Percentiles rank a stretch among this genome's conserved stretches.
Conservation (phyloP, 2,113 vertebrate genomes). For the Cinclus mexicanus region DNA sequence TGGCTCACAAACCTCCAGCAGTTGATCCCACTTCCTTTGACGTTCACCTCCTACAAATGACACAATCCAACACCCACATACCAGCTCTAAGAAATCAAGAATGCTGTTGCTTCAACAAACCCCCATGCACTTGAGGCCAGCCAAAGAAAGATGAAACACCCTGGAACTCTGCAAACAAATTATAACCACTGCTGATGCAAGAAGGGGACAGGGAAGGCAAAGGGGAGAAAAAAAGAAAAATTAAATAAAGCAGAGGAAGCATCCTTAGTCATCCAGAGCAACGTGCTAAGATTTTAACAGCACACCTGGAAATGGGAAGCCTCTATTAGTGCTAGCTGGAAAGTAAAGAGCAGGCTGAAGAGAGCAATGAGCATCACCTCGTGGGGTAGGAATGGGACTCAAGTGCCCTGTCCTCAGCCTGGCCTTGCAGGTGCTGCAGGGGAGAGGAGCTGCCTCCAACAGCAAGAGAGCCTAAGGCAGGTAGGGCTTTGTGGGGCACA, state of each 20-base stretch:
- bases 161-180: not conserved
- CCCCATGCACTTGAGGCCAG: not conserved
- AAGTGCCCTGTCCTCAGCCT: not conserved
- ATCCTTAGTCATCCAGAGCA: not conserved
- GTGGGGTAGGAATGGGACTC: not conserved
- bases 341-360: not conserved
- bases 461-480: rapidly evolving
- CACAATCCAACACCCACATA: constrained; percentile 48
- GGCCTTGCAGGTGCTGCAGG: not conserved
- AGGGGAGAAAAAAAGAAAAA: not conserved
- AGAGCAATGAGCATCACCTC: not conserved
- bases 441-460: not conserved
- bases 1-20: constrained; percentile 32
- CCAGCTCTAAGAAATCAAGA: constrained; percentile 12
- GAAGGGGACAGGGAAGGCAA: not conserved
- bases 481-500: not conserved
- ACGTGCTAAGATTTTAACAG: not conserved
- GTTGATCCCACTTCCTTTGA: constrained; percentile 57
- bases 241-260: not conserved
- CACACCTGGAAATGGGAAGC: not conserved
- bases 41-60: constrained; percentile 37
- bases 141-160: constrained; percentile 18
- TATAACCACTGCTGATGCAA: not conserved
- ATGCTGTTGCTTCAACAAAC: not conserved
- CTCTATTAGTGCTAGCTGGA: not conserved